Base-by-base conservation (phyloP, 1,140 invertebrate genomes). In the Tetraneura akinire region DNA sequence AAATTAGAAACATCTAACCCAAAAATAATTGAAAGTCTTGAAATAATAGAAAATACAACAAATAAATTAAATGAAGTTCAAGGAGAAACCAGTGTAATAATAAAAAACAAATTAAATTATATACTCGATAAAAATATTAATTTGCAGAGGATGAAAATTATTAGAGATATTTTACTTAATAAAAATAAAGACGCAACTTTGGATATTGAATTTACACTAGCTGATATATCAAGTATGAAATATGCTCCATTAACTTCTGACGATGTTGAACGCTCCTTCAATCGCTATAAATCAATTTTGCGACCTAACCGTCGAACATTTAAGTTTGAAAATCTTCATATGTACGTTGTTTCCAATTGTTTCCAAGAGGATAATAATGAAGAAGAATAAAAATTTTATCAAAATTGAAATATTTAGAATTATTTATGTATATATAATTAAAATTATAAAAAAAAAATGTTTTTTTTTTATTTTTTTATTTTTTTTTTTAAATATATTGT, bases 251-350 rank as follows among this genome's bases (percentile, higher is more conserved):
- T 60, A 60, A 11, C 55, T 21, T 57, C 18, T 4, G n/a, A 9
- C 51, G 16, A 53, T 14, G 16, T 55, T 55, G 23, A 60, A 2
- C 3, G 23, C 21, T 60, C 21, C 55, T 51, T 51, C 49, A 51
- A 4, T 21, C 55, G 55, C 23, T 60, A 60, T 6, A 60, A 60
- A 26, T 60, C 23, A 8, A 60, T 60, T 60, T 60, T 26, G 26
- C 4, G 55, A 60, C 55, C 21, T 60, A 60, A 60, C 21, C 21
- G 23, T 21, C 55, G 21, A 3, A 29, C n/a, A 60, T 60, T 60
- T 60, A 60, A 26, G n/a, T 60, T 60, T 60, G 9, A 60, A 60
- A 60, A 60, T 60, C 21, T 60, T 21, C 23, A 60, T 10, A 60
- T 60, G 55, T 60, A 26, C 8, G 9, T 60, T 60, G 16, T 51